Conservation (phyloP, 2,888 invertebrate genomes). For the Drosophila robusta region DNA sequence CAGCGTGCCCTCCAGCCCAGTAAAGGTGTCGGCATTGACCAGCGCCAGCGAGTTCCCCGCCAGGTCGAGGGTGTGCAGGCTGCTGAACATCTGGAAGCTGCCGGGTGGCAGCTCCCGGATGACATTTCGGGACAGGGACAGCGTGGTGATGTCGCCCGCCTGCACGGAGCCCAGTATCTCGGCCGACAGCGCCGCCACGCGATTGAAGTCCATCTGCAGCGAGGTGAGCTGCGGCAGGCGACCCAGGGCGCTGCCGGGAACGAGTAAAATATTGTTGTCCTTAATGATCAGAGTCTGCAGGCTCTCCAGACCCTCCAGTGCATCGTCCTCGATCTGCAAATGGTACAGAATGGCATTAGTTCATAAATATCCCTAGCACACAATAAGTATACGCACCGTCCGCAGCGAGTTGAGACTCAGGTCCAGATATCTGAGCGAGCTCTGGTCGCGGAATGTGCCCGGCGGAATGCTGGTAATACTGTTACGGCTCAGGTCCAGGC, state of each 20-base stretch:
- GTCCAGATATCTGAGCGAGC: conserved; percentile 90
- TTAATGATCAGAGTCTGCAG: conserved; percentile 91
- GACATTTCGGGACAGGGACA: conserved; percentile 93
- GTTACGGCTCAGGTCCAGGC: conserved; percentile 93
- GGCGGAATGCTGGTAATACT: conserved; percentile 92
- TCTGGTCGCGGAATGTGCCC: conserved; percentile 92
- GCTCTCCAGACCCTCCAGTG: conserved; percentile 92
- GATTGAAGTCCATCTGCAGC: conserved; percentile 93
- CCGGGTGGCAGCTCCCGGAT: conserved; percentile 93
- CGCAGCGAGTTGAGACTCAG: conserved; percentile 94
- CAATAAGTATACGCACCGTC: conserved; percentile 88
- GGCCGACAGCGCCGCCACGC: conserved; percentile 93
- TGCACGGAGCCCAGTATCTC: conserved; percentile 90
- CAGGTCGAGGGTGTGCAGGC: conserved; percentile 89
- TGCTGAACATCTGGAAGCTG: conserved; percentile 92
- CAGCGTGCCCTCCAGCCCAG: conserved; percentile 90
- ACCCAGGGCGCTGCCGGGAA: conserved; percentile 93
- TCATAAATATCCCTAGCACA: neutral
- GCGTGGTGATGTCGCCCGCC: conserved; percentile 89
- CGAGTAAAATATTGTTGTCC: conserved; percentile 94
- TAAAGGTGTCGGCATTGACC: conserved; percentile 90
- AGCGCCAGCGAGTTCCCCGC: conserved; percentile 91
- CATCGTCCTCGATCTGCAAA: conserved; percentile 93
- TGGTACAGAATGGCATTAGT: neutral
- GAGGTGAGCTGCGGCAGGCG: conserved; percentile 90